Base-by-base conservation (phyloP, 1,140 invertebrate species). In the Scaptomyza montana region DNA sequence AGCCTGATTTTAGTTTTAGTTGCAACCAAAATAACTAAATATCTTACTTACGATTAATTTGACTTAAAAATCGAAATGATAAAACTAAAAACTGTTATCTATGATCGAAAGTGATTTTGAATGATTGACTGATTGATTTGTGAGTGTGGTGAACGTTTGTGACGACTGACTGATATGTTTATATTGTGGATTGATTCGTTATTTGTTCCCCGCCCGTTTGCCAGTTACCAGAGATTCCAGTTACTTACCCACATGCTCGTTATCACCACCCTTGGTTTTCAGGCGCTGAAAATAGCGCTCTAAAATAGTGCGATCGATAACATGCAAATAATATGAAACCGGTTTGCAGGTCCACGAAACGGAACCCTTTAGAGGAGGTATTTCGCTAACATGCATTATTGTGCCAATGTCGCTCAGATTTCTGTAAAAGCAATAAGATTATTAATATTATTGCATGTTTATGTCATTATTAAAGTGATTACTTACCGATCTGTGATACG, bases 331-430 rank as follows among this genome's bases (percentile, higher is more conserved):
- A 94, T 99, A 99, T 55, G 97, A 98, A 74, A 99, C 98, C 50
- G 98, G 97, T 93, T 98, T 99, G 60, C 97, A 97, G 68, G 98
- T 99, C 98, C 98, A 99, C 5, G 98, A 99, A 41, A 99, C 98
- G 5, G 97, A 98, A 75, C 98, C 98, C 90, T 96, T 96, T 55
- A 99, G 92, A 6, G 98, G 98, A 67, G 97, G 96, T 95, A 99
- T 96, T 93, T 99, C 98, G 50, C 96, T 97, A 7, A 99, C 98
- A 91, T 99, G 97, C 97, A 99, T 99, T 87, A 99, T 99, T 45
- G 98, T 98, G 61, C 98, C 98, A 91, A 99, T 99, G 94, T 99
- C 98, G 95, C 94, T 93, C 75, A 95, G 92, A 80, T 95, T 95
- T 90, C 94, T 93, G 51, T 2, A 8, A 6, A 36, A 36, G 7